Evolutionary conservation across 2,113 vertebrate species (phyloP).

Genomic region (Pelmatolapia mariae): DNA sequence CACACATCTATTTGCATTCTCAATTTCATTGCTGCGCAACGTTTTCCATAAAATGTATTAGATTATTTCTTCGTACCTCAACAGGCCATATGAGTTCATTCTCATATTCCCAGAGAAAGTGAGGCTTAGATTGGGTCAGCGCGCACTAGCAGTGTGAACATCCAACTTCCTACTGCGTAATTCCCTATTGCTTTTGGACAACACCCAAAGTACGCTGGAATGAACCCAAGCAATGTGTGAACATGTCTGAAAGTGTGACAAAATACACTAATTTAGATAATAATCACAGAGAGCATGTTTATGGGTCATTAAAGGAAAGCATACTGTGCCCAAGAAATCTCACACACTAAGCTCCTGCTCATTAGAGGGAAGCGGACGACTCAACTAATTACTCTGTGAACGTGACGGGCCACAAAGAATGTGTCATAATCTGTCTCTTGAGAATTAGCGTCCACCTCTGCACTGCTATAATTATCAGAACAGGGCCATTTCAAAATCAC

Average conservation of each 20-base stretch:
- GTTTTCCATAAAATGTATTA: constrained; percentile 6
- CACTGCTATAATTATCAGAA: background rate
- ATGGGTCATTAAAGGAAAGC: constrained; percentile 38
- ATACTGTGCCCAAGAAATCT: constrained; percentile 18
- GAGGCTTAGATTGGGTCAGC: background rate
- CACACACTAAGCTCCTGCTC: constrained; percentile 17
- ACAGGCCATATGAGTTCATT: background rate
- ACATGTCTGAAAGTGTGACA: constrained; percentile 33
- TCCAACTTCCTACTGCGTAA: constrained; percentile 24
- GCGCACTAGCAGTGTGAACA: background rate
- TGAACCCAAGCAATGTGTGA: constrained; percentile 21
- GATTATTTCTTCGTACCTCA: constrained; percentile 2
- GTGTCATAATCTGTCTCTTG: constrained; percentile 20
- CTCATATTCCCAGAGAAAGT: background rate
- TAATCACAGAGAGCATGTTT: constrained; percentile 40
- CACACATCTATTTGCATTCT: background rate
- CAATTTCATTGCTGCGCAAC: background rate
- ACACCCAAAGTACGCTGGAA: constrained; percentile 19
- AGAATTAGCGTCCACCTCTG: constrained; percentile 3
- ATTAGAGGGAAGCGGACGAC: constrained; percentile 14
- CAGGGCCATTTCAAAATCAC: background rate
- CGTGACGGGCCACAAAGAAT: constrained; percentile 7
- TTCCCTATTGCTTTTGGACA: constrained; percentile 38
- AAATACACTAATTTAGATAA: constrained; percentile 46
- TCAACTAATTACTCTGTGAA: constrained; percentile 31